phyloP scores from a whole-genome alignment of 2,888 invertebrate species.

The Lepidonotus clava region DNA sequence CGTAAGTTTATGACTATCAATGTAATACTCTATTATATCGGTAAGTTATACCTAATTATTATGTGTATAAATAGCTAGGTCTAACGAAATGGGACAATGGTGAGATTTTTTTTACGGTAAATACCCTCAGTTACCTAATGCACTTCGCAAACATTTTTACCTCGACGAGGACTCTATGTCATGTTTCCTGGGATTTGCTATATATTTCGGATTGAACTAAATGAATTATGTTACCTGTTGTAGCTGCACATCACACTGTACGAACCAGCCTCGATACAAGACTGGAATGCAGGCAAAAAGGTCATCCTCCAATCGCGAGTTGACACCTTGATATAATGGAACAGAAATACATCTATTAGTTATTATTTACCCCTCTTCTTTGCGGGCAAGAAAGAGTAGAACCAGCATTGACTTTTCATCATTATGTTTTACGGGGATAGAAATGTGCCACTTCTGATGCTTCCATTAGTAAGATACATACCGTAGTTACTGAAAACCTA shows the following conservation, averaged over 20 bases:
- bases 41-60: too few relatives aligned
- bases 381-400: background rate
- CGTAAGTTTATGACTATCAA: background rate
- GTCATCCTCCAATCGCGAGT: conserved; percentile 73
- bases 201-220: background rate
- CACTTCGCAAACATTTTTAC: too few relatives aligned
- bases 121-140: too few relatives aligned
- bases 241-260: conserved; percentile 79
- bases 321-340: conserved; percentile 67
- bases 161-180: too few relatives aligned
- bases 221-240: conserved; percentile 70
- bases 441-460: background rate
- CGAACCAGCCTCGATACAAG: conserved; percentile 75
- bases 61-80: too few relatives aligned
- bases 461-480: background rate
- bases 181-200: background rate
- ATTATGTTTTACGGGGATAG: background rate
- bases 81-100: too few relatives aligned
- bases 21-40: background rate
- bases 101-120: too few relatives aligned
- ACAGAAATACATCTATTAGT: too few relatives aligned
- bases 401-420: background rate
- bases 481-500: background rate
- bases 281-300: conserved; percentile 73
- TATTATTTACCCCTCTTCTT: background rate